phyloP scores from a whole-genome alignment of 2,113 vertebrate genomes.

The Telmatochromis brichardi region DNA sequence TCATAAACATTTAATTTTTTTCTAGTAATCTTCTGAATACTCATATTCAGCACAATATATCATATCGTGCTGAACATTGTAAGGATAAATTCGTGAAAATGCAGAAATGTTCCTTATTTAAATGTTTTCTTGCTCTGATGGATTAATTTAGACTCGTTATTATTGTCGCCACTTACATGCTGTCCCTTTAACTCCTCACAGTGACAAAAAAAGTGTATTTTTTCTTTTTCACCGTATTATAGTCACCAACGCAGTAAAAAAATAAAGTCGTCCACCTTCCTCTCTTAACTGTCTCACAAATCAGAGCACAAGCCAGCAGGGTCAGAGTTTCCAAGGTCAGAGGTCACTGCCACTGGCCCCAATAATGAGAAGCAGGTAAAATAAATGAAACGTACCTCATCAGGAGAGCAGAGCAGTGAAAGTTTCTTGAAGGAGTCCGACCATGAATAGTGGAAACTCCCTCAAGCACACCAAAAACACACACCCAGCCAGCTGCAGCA shows the following conservation, averaged over 20 bases:
- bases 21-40: neutral
- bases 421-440: neutral
- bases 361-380: neutral
- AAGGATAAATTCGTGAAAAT: neutral
- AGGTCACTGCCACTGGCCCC: neutral
- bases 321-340: neutral
- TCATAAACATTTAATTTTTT: neutral
- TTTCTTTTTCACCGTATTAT: neutral
- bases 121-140: neutral
- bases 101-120: neutral
- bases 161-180: neutral
- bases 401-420: neutral
- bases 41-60: neutral
- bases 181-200: neutral
- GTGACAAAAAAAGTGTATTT: neutral
- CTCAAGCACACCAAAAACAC: conserved; percentile 6
- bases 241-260: neutral
- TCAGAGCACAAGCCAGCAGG: neutral
- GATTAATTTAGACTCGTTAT: neutral
- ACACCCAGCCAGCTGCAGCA: conserved; percentile 49
- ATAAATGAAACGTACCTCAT: conserved; percentile 38
- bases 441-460: conserved; percentile 22
- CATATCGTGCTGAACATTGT: neutral
- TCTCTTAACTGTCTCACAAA: neutral
- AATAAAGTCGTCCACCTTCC: neutral